Percentiles rank a stretch among this genome's conserved stretches.
These are phyloP conservation scores for Muschampia plurimacula DNA, from an alignment of 2,888 invertebrate genomes.

Conservation along the genomic window DNA sequence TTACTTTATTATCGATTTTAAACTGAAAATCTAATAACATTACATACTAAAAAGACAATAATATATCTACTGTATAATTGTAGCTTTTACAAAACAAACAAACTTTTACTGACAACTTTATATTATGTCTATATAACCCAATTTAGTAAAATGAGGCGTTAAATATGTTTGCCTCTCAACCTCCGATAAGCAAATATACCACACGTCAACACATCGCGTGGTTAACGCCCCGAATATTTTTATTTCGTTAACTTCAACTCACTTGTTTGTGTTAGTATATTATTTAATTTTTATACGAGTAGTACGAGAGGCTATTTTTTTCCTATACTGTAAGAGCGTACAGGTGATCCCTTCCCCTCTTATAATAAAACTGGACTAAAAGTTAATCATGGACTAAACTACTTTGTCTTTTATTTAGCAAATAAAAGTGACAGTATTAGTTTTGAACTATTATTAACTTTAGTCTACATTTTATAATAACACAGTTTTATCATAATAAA, in stretches of 20 bases:
- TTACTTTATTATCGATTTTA: neutral
- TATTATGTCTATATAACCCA: neutral
- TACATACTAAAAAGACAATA: neutral
- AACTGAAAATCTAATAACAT: neutral
- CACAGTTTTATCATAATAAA: too few species aligned
- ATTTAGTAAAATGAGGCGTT: neutral
- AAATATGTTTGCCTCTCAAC: slow-evolving; percentile 12
- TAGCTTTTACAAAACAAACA: neutral
- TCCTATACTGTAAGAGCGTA: too few species aligned
- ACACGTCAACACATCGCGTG: slow-evolving; percentile 63
- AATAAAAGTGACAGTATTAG: too few species aligned
- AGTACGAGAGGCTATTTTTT: too few species aligned
- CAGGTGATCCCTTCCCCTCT: too few species aligned
- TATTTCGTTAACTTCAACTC: slow-evolving; percentile 33
- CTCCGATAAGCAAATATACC: slow-evolving; percentile 51
- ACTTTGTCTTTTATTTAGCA: too few species aligned
- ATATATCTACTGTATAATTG: neutral
- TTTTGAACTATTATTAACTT: too few species aligned
- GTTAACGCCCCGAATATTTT: slow-evolving; percentile 49
- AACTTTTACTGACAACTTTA: neutral
- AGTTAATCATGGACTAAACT: too few species aligned
- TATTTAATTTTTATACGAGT: neutral
- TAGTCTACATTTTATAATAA: too few species aligned
- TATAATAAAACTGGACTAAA: too few species aligned
- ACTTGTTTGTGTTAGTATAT: slow-evolving; percentile 23